Evolutionary conservation across 1,140 invertebrate genomes (phyloP).

Genomic region (Muscidifurax raptorellus): DNA sequence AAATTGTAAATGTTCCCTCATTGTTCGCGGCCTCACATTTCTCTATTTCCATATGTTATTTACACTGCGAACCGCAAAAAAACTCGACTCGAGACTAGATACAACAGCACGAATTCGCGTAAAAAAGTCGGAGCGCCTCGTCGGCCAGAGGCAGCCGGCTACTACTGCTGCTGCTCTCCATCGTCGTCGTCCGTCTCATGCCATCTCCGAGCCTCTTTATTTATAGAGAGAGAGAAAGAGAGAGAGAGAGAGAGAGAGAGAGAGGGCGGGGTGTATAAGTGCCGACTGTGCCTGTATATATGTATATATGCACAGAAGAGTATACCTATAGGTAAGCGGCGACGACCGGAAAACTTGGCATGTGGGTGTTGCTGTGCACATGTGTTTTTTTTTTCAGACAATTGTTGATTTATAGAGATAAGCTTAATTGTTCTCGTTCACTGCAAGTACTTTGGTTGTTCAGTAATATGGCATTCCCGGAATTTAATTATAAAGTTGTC

Average conservation of each 20-base stretch:
- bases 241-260: slow-evolving; percentile 55
- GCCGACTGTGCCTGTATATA: slow-evolving; percentile 21
- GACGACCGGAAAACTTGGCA: slow-evolving; percentile 30
- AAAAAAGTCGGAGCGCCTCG: not conserved
- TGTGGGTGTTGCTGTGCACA: slow-evolving; percentile 34
- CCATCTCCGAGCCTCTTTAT: slow-evolving; percentile 57
- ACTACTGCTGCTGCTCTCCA: not conserved
- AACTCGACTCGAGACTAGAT: not conserved
- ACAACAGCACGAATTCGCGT: too few species aligned
- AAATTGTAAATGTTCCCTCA: not conserved
- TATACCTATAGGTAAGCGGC: slow-evolving; percentile 40
- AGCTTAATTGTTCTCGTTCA: not conserved
- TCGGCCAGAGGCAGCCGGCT: not conserved
- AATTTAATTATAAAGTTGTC: slow-evolving; percentile 3
- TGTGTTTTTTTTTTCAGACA: not conserved
- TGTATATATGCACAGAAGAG: not conserved
- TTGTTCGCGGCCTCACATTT: not conserved
- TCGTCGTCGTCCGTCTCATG: slow-evolving; percentile 19
- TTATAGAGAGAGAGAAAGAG: slow-evolving; percentile 68
- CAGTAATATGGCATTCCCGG: not conserved
- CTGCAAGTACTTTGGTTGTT: slow-evolving; percentile 18
- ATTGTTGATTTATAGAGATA: not conserved
- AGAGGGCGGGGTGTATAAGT: slow-evolving; percentile 55
- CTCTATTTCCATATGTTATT: not conserved
- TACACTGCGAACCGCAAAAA: not conserved